Evolutionary conservation across 2,888 invertebrate species (phyloP).

Genomic region (Labia minor): DNA sequence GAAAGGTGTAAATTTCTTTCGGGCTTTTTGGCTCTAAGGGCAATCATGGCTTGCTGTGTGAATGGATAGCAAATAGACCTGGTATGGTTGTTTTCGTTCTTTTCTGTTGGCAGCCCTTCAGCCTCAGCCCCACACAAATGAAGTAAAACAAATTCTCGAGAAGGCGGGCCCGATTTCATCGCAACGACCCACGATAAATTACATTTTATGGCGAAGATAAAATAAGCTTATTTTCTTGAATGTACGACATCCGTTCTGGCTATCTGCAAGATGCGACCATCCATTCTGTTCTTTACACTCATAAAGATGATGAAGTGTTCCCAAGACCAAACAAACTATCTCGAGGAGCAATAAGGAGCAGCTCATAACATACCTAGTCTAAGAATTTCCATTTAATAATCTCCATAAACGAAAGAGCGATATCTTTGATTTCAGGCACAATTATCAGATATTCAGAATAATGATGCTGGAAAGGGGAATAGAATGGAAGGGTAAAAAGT

Average conservation of each 20-base stretch:
- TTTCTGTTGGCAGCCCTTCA: neutral
- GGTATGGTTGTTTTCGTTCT: neutral
- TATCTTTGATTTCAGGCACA: neutral
- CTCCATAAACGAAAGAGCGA: neutral
- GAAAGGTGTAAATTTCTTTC: neutral
- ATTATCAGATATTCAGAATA: too few species aligned
- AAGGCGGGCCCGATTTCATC: slow-evolving; percentile 30
- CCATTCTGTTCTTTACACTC: slow-evolving; percentile 28
- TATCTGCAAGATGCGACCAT: slow-evolving; percentile 32
- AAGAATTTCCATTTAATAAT: neutral
- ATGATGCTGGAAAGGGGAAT: too few species aligned
- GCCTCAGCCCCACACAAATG: slow-evolving; percentile 14
- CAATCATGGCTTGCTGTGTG: neutral
- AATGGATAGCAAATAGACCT: neutral
- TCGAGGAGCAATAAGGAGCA: neutral
- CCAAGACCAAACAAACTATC: slow-evolving; percentile 18
- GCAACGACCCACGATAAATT: slow-evolving; percentile 36
- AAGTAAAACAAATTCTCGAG: slow-evolving; percentile 17
- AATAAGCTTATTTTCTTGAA: slow-evolving; percentile 40
- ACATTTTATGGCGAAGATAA: slow-evolving; percentile 39
- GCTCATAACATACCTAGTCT: neutral
- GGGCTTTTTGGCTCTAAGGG: neutral
- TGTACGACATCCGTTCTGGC: slow-evolving; percentile 34
- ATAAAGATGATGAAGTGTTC: slow-evolving; percentile 27
- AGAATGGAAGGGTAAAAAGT: too few species aligned